Percentiles rank a stretch among this genome's conserved stretches.
Evolutionary conservation across 2,113 vertebrate species (phyloP).

Genomic region (Narcine bancroftii): DNA sequence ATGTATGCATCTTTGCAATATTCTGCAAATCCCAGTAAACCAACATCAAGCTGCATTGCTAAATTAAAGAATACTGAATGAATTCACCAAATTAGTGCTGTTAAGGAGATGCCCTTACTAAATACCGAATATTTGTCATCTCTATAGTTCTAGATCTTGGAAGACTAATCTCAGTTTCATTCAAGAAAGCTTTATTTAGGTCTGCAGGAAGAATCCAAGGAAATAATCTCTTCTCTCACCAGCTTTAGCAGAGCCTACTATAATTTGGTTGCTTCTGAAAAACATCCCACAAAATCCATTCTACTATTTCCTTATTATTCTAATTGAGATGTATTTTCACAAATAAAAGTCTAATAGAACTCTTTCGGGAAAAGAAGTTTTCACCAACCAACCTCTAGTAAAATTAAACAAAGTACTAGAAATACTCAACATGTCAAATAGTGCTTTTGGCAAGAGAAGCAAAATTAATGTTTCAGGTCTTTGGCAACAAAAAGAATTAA

Average conservation of each 20-base stretch:
- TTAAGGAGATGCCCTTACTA: not conserved
- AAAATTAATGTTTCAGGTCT: too few species aligned
- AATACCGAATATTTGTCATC: not conserved
- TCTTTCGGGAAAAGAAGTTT: too few species aligned
- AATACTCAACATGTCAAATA: too few species aligned
- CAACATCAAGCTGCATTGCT: not conserved
- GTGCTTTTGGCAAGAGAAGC: too few species aligned
- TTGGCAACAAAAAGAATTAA: not conserved
- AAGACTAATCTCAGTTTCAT: not conserved
- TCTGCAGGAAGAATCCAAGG: not conserved
- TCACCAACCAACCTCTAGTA: too few species aligned
- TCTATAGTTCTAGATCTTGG: not conserved
- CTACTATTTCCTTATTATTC: not conserved
- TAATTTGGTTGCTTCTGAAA: not conserved
- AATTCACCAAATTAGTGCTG: not conserved
- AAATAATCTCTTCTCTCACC: not conserved
- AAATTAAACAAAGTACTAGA: too few species aligned
- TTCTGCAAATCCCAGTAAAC: not conserved
- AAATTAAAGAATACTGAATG: not conserved
- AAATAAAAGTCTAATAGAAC: not conserved
- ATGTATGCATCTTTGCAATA: too few species aligned
- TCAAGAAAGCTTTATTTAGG: not conserved
- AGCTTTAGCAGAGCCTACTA: not conserved
- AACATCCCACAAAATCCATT: not conserved
- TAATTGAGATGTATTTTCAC: too few species aligned